phyloP scores from a whole-genome alignment of 30 jellyfish, hydroid and myxozoan species.

The Chrysaora quinquecirrha region DNA sequence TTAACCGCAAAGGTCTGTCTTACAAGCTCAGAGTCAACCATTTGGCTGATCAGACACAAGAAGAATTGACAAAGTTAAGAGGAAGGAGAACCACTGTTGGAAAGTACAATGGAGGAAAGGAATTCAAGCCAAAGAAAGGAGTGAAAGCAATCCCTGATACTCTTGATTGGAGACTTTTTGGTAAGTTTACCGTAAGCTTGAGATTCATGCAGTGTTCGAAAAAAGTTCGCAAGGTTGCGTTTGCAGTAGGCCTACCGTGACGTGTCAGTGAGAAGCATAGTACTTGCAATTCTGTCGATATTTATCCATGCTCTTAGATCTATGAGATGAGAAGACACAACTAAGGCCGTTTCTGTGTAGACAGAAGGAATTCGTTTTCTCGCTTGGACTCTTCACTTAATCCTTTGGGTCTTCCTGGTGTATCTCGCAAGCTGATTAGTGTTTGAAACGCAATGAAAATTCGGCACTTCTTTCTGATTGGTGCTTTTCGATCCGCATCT shows the following conservation, averaged over 20 bases:
- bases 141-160: conserved; percentile 42
- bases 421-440: too few relatives aligned
- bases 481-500: too few relatives aligned
- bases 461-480: too few relatives aligned
- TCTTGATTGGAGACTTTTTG: conserved; percentile 68
- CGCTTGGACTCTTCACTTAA: too few relatives aligned
- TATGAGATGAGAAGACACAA: neutral
- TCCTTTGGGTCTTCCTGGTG: too few relatives aligned
- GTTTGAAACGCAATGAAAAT: too few relatives aligned
- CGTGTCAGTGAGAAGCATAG: neutral
- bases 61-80: conserved; percentile 49
- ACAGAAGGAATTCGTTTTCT: too few relatives aligned
- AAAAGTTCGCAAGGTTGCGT: neutral
- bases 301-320: neutral
- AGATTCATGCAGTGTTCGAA: too few relatives aligned
- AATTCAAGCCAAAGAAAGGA: conserved; percentile 37
- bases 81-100: conserved; percentile 65
- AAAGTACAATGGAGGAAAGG: conserved; percentile 63
- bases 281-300: neutral
- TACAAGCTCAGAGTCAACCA: conserved; percentile 60
- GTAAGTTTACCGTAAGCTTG: too few relatives aligned
- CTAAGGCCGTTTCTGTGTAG: too few relatives aligned
- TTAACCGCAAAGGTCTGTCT: conserved; percentile 61
- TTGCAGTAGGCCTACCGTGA: neutral
- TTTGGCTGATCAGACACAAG: conserved; percentile 59